phyloP scores from a whole-genome alignment of 2,797 vertebrate genomes.

The Lates japonicus region DNA sequence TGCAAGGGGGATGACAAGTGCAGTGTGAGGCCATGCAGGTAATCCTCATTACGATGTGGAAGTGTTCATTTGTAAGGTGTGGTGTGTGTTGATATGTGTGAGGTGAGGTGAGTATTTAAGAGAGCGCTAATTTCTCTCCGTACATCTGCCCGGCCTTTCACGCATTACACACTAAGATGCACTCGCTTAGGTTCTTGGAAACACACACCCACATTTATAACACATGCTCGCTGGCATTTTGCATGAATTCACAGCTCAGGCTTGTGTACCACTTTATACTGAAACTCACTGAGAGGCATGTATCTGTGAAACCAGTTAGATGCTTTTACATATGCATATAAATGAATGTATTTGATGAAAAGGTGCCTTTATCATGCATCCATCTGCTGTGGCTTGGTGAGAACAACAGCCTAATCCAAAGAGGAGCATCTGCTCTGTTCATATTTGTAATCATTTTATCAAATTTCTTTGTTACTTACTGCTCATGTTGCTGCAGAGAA shows the following conservation, averaged over 20 bases:
- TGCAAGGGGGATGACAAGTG: slow-evolving; percentile 50
- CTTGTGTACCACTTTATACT: slow-evolving; percentile 46
- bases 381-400: neutral
- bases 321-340: neutral
- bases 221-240: slow-evolving; percentile 67
- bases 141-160: slow-evolving; percentile 81
- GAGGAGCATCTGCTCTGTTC: neutral
- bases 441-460: neutral
- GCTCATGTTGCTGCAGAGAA: too few species aligned
- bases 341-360: neutral
- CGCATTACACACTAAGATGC: slow-evolving; percentile 86
- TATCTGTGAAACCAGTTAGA: neutral
- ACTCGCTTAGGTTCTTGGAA: slow-evolving; percentile 79
- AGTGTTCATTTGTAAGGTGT: slow-evolving; percentile 80
- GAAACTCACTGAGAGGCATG: neutral
- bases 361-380: neutral
- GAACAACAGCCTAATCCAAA: neutral
- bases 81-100: slow-evolving; percentile 51
- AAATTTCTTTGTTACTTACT: neutral
- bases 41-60: slow-evolving; percentile 82
- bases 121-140: slow-evolving; percentile 72
- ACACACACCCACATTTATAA: slow-evolving; percentile 49
- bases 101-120: slow-evolving; percentile 76
- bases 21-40: slow-evolving; percentile 84
- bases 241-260: slow-evolving; percentile 66